These are phyloP conservation scores for Scylla paramamosain DNA, from an alignment of 1,140 invertebrate genomes.

Conservation along the genomic window DNA sequence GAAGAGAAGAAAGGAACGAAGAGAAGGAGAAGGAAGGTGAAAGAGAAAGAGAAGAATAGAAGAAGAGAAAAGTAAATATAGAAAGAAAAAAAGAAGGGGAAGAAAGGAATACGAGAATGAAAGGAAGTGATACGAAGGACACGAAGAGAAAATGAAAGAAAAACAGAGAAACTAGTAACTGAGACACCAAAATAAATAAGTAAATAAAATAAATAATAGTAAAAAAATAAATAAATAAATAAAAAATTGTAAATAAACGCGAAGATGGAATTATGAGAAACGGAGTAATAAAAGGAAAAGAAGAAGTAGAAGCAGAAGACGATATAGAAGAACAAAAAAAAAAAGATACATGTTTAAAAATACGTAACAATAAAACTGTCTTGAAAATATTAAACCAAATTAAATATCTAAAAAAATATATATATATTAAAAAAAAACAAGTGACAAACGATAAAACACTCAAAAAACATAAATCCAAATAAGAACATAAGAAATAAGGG, in stretches of 20 bases:
- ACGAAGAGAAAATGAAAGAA: no score
- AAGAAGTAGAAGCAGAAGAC: not conserved
- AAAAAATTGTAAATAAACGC: not conserved
- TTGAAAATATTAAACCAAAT: no score
- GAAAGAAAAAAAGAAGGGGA: not conserved
- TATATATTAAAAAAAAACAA: no score
- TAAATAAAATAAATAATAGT: conserved; percentile 1
- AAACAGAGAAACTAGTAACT: no score
- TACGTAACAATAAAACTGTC: no score
- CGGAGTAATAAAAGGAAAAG: not conserved
- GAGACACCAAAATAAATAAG: not conserved
- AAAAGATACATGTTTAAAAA: no score
- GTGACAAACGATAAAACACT: no score
- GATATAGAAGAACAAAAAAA: no score
- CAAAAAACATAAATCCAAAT: no score
- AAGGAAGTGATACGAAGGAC: not conserved
- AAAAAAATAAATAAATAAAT: not conserved
- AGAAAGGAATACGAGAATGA: not conserved
- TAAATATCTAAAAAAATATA: no score
- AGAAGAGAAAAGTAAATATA: no score
- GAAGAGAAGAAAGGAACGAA: not conserved
- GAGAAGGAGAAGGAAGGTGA: not conserved
- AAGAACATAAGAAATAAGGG: no score
- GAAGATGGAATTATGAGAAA: not conserved
- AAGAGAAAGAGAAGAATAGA: not conserved